Evolutionary conservation across 2,888 invertebrate genomes (phyloP).

Genomic region (Caenorhabditis parvicauda): DNA sequence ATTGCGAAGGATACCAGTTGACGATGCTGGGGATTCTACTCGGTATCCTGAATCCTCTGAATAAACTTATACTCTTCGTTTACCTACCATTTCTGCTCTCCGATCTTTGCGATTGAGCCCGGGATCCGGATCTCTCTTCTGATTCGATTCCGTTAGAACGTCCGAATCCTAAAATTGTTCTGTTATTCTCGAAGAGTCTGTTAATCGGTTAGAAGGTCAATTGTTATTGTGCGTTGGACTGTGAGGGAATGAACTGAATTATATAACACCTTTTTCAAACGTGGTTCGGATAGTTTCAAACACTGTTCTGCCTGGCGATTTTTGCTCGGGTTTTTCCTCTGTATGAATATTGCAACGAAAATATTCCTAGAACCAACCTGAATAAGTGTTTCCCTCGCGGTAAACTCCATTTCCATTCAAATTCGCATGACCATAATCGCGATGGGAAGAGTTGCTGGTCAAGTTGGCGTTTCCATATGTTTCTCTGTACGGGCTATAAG

Average conservation of each 20-base stretch:
- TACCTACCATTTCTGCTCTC: constrained; percentile 31
- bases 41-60: constrained; percentile 33
- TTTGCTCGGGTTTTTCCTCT: constrained; percentile 37
- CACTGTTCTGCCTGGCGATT: constrained; percentile 34
- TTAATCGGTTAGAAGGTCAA: background rate
- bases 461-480: background rate
- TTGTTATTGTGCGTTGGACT: constrained; percentile 3
- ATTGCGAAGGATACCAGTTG: constrained; percentile 38
- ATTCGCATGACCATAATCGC: no score
- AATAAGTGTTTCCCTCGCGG: no score
- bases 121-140: constrained; percentile 23
- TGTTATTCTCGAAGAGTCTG: no score
- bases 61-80: constrained; percentile 5
- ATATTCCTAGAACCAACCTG: background rate
- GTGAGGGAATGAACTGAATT: constrained; percentile 3
- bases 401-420: no score
- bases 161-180: background rate
- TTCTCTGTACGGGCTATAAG: constrained; percentile 17
- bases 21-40: constrained; percentile 47
- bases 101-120: constrained; percentile 27
- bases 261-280: constrained; percentile 41
- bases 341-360: constrained; percentile 7
- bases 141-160: constrained; percentile 9
- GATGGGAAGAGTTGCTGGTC: background rate
- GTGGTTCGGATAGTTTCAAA: constrained; percentile 45